Evolutionary conservation across 2,888 invertebrate species (phyloP).

Genomic region (Ochropleura leucogaster): DNA sequence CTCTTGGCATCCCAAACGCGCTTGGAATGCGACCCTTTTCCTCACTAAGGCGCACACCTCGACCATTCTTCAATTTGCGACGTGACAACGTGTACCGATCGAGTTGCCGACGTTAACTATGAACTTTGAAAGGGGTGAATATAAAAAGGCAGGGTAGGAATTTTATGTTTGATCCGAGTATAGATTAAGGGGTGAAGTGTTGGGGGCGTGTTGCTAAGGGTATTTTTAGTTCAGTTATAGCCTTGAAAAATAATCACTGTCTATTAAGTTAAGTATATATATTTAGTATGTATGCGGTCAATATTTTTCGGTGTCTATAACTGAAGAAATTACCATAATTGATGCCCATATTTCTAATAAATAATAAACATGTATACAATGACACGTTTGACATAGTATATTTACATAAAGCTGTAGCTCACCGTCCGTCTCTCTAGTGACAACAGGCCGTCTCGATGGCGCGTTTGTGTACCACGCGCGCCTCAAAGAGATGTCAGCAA

Average conservation of each 20-base stretch:
- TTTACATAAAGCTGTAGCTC: no score
- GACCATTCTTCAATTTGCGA: slow-evolving; percentile 64
- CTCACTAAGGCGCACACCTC: slow-evolving; percentile 56
- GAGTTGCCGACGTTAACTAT: slow-evolving; percentile 56
- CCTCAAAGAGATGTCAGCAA: no score
- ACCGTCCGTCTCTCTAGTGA: no score
- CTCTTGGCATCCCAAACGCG: slow-evolving; percentile 33
- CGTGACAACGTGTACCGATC: slow-evolving; percentile 59
- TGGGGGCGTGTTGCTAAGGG: no score
- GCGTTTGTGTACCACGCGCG: no score
- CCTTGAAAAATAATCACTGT: not conserved
- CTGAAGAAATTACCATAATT: no score
- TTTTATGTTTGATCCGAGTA: slow-evolving; percentile 32
- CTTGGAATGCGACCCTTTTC: slow-evolving; percentile 64
- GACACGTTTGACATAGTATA: no score
- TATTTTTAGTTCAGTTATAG: not conserved
- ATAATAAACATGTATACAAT: no score
- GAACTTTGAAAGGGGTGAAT: slow-evolving; percentile 42
- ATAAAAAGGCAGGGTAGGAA: slow-evolving; percentile 40
- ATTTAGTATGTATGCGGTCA: not conserved
- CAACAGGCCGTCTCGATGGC: no score
- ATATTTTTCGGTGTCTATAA: not conserved
- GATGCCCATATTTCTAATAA: no score
- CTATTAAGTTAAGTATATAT: not conserved
- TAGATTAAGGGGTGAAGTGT: not conserved